Base-by-base conservation (phyloP, 2,888 invertebrate species). In the Drosophila pegasa region DNA sequence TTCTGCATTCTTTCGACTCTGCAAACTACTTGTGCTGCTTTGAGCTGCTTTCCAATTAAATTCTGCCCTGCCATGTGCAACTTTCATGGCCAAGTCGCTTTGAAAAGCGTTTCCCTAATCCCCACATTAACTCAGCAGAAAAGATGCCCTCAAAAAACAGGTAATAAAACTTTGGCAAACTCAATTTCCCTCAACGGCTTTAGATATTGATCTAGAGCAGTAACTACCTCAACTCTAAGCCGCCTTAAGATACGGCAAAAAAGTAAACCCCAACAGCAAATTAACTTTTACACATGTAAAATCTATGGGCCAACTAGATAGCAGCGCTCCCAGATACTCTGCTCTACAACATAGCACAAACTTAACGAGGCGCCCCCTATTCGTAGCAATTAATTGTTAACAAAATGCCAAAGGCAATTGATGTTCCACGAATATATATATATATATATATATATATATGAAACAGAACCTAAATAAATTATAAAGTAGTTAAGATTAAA, bases 381-480 rank as follows among this genome's bases (percentile, higher is more conserved):
- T 20, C 18, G 14, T 2, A 47, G 29, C 12, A 27, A 6, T 45
- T 37, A 52, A 68, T 61, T 56, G 41, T 48, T 38, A 51, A 55
- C 59, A 31, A 29, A 35, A 12, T 3, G 22, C 9, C 29, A 55
- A 48, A 33, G 60, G 35, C 58, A 31, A 71, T 58, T 65, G 58
- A 54, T 35, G 47, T 35, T 16, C 40, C 45, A 31, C 6, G n/a
- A 57, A 33, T n/a, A 48, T 31, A 29, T 48, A 48, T 31, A 31
- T 7, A 33, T 33, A 9, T 48, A 14, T 48, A n/a, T 33, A 14
- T 48, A 31, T 20, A 43, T 59, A 35, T 38, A 22, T 22, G 55
- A 57, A 52, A 57, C 57, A 47, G 35, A 56, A 74, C 61, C 59
- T 57, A 71, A 80, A 83, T 81, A 69, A 86, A 77, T 77, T 69